Conservation (phyloP, 1,140 invertebrate genomes). For the Camponotus floridanus region DNA sequence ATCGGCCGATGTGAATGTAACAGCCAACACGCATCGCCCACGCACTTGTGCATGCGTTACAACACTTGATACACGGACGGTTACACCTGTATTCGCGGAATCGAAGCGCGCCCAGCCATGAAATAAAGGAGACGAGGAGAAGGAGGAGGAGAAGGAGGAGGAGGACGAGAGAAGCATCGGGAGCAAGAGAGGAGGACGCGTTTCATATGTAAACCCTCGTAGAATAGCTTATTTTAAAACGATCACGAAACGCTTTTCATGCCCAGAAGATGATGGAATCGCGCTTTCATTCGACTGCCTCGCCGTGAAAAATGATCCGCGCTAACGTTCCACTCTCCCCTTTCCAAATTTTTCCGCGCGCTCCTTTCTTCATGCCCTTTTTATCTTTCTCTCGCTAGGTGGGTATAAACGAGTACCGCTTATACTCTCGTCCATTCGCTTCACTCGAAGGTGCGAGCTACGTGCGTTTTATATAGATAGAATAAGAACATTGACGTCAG, state of each 20-base stretch:
- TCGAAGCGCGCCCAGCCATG: constrained; percentile 67
- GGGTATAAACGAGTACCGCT: constrained; percentile 25
- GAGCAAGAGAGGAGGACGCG: constrained; percentile 36
- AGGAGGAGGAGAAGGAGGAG: constrained; percentile 61
- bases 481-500: constrained; percentile 46
- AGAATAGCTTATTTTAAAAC: constrained; percentile 84
- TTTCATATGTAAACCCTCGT: constrained; percentile 80
- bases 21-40: constrained; percentile 10
- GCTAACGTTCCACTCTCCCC: constrained; percentile 38
- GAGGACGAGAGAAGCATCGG: too few species aligned
- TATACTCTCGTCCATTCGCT: neutral
- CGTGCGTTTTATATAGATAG: constrained; percentile 30
- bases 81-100: constrained; percentile 30
- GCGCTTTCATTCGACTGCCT: constrained; percentile 78
- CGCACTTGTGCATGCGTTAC: constrained; percentile 19
- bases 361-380: constrained; percentile 17
- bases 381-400: constrained; percentile 25
- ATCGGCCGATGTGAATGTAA: constrained; percentile 34
- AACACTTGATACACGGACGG: constrained; percentile 23
- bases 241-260: constrained; percentile 84
- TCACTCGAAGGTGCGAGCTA: neutral
- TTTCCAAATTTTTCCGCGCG: constrained; percentile 43
- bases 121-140: constrained; percentile 74
- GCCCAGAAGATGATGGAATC: constrained; percentile 81
- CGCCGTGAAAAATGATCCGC: constrained; percentile 73